A percentile compares a stretch with the other conserved stretches of the same genome.
Evolutionary conservation across 2,113 vertebrate species (phyloP).

Genomic region (Neogale vison): DNA sequence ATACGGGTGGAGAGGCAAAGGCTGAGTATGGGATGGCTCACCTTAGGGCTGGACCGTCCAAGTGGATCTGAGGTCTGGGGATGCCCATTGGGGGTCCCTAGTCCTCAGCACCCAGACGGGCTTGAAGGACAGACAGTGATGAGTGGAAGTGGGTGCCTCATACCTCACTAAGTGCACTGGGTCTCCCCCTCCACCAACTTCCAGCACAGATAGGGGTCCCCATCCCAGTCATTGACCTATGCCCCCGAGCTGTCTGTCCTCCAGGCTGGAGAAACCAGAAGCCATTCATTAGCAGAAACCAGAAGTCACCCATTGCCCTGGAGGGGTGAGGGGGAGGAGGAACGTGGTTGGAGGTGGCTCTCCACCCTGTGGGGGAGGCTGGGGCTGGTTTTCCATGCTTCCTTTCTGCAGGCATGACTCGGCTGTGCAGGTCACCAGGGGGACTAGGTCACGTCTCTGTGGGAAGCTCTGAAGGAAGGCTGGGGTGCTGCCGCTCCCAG

Average conservation of each 20-base stretch:
- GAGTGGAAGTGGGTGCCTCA: accelerated
- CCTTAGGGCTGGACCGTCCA: neutral
- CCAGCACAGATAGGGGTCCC: neutral
- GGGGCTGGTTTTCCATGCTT: slow-evolving; percentile 40
- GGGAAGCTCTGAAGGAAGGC: neutral
- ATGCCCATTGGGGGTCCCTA: neutral
- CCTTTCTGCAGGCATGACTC: neutral
- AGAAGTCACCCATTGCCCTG: slow-evolving; percentile 44
- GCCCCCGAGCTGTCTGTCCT: neutral
- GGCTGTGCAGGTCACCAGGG: neutral
- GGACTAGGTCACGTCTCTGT: neutral
- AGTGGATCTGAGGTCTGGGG: neutral
- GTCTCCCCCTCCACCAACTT: neutral
- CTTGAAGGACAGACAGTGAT: neutral
- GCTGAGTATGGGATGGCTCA: neutral
- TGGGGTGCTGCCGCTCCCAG: neutral
- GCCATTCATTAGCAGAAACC: slow-evolving; percentile 38
- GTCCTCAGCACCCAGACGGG: neutral
- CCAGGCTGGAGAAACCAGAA: neutral
- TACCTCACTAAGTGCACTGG: neutral
- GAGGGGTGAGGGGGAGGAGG: slow-evolving; percentile 21
- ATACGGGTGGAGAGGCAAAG: neutral
- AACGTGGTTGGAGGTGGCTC: neutral
- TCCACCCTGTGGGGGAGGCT: slow-evolving; percentile 36
- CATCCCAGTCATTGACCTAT: neutral